Conservation (phyloP, 2,888 invertebrate genomes). For the Eupsilia transversa region DNA sequence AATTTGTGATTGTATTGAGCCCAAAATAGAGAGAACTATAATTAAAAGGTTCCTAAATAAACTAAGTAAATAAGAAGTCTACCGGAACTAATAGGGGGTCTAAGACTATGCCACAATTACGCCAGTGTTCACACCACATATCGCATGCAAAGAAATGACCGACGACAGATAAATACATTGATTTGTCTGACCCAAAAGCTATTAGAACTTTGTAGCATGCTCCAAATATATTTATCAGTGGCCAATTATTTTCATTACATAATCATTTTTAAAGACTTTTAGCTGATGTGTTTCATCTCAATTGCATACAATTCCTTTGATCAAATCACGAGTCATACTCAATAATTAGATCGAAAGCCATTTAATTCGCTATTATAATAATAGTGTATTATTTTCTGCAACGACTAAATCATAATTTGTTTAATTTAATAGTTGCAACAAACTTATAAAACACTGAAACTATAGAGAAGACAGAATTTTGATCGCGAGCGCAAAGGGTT, state of each 20-base stretch:
- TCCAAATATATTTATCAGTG: constrained; percentile 3
- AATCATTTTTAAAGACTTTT: constrained; percentile 1
- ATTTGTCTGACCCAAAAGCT: constrained; percentile 43
- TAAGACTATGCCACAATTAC: constrained; percentile 83
- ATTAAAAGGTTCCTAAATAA: constrained; percentile 33
- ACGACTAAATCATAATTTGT: not conserved
- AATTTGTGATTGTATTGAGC: constrained; percentile 69
- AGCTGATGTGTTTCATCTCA: constrained; percentile 5
- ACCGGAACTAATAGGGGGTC: constrained; percentile 72
- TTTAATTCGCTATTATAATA: not conserved
- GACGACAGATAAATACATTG: constrained; percentile 36
- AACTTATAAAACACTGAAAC: constrained; percentile 1
- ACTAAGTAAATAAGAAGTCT: constrained; percentile 68
- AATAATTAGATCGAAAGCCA: constrained; percentile 20
- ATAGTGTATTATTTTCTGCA: not conserved
- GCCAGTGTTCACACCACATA: constrained; percentile 83
- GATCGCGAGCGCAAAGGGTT: constrained; percentile 33
- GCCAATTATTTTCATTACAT: not conserved
- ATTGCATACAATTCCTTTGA: constrained; percentile 16
- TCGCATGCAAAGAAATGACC: constrained; percentile 76
- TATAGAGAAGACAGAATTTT: not conserved
- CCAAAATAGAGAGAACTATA: constrained; percentile 54
- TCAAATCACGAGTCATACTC: constrained; percentile 8
- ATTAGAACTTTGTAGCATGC: constrained; percentile 43
- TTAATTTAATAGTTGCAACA: constrained; percentile 19